phyloP scores from a whole-genome alignment of 2,888 invertebrate genomes.

The Chydorus sphaericus region DNA sequence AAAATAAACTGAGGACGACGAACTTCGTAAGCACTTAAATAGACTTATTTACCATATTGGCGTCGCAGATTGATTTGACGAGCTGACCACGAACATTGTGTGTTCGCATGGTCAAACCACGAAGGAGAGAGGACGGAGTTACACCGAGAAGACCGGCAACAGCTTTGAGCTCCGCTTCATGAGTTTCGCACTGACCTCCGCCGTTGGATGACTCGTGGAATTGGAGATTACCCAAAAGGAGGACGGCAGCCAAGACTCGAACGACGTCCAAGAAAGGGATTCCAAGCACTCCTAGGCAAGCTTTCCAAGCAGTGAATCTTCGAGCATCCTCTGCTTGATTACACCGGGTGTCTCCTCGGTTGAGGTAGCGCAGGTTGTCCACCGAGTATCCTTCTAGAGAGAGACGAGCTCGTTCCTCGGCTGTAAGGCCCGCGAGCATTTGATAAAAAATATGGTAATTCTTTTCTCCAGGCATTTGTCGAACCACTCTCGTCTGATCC shows the following conservation, averaged over 20 bases:
- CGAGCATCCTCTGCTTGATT: constrained; percentile 54
- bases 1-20: not conserved
- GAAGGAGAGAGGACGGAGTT: constrained; percentile 53
- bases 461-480: constrained; percentile 70
- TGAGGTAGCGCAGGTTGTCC: constrained; percentile 65
- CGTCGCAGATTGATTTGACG: constrained; percentile 64
- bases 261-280: constrained; percentile 90
- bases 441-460: constrained; percentile 97
- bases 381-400: constrained; percentile 74
- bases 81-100: constrained; percentile 62
- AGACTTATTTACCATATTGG: constrained; percentile 46
- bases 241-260: constrained; percentile 73
- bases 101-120: constrained; percentile 69
- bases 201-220: constrained; percentile 46
- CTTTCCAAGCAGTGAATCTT: constrained; percentile 83
- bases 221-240: constrained; percentile 80
- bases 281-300: constrained; percentile 69
- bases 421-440: constrained; percentile 73
- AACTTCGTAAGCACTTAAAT: not conserved
- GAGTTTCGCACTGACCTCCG: constrained; percentile 24
- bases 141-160: constrained; percentile 72
- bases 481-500: constrained; percentile 81
- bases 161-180: constrained; percentile 67
- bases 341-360: constrained; percentile 53
- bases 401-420: constrained; percentile 71